These are phyloP conservation scores for Osmerus mordax DNA, from an alignment of 2,113 vertebrate genomes.

Conservation along the genomic window DNA sequence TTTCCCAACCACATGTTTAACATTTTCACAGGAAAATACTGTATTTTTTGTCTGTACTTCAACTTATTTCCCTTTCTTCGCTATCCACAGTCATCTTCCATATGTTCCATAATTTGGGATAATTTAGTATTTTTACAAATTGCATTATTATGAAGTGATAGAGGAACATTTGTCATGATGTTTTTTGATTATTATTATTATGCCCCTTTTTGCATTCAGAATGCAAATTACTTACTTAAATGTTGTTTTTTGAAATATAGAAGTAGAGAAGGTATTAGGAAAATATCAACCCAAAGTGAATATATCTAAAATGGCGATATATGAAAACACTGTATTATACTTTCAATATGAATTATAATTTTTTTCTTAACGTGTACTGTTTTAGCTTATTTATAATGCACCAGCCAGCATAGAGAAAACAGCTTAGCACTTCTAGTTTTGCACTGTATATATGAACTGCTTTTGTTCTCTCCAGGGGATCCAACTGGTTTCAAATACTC, in stretches of 20 bases:
- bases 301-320: slow-evolving; percentile 29
- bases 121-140: no score
- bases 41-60: neutral
- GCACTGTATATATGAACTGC: slow-evolving; percentile 66
- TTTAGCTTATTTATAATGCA: slow-evolving; percentile 68
- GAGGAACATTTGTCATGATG: no score
- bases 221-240: no score
- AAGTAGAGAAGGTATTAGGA: neutral
- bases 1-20: slow-evolving; percentile 28
- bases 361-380: slow-evolving; percentile 44
- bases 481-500: slow-evolving; percentile 46
- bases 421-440: slow-evolving; percentile 63
- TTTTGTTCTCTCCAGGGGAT: slow-evolving; percentile 41
- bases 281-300: slow-evolving; percentile 1
- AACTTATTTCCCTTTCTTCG: slow-evolving; percentile 34
- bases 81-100: neutral
- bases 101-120: neutral
- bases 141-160: no score
- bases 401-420: slow-evolving; percentile 59
- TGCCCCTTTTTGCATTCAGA: no score
- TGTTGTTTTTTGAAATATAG: no score
- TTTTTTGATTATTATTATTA: no score
- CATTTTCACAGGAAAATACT: slow-evolving; percentile 23
- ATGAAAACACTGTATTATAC: slow-evolving; percentile 47
- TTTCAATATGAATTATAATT: slow-evolving; percentile 41